Base-by-base conservation (phyloP, 2,113 vertebrate species). In the Propithecus coquereli region DNA sequence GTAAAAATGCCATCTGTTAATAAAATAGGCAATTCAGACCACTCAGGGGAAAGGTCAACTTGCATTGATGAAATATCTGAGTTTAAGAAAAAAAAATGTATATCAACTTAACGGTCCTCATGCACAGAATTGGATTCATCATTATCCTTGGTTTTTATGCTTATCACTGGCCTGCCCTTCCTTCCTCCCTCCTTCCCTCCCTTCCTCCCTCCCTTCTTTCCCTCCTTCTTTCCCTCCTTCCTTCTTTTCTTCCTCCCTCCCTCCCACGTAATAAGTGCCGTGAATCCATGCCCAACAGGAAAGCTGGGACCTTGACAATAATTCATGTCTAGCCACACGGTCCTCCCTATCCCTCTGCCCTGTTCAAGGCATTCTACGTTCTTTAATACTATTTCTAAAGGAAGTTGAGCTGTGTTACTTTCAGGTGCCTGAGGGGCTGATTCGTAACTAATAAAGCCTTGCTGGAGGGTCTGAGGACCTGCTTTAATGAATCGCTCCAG, bases 1-100 rank as follows among this genome's bases (percentile, higher is more conserved):
- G 45, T 76, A 20, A 77, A 27, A 90, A 61, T 13, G 13, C 50
- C 23, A 25, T 22, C 50, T 87, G 76, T 76, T 50, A 54, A 70
- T 54, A 50, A 71, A 94, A 63, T 17, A 77, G 37, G 34, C 23
- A 79, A 50, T 92, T 82, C 54, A 86, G 63, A 65, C n/a, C 30
- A 68, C 11, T 30, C 10, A 9, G 40, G 32, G 32, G 68, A 27
- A 47, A 73, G 40, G 34, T 76, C 68, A 4, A 8, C 37, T 76
- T 83, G 47, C 87, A 87, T 79, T 84, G 66, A 94, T 85, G 54
- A 91, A 82, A 68, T 66, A 86, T 45, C 32, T 52, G 82, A 84
- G n/a, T 85, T 90, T 77, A 86, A 91, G 32, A 11, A 27, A 54
- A 66, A 66, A 32, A 8, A 32, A 43, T 47, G 12, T 32, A 73